Percentiles rank a stretch among this genome's conserved stretches.
Evolutionary conservation across 1,140 invertebrate genomes (phyloP).

Genomic region (Hypsibius dujardini): DNA sequence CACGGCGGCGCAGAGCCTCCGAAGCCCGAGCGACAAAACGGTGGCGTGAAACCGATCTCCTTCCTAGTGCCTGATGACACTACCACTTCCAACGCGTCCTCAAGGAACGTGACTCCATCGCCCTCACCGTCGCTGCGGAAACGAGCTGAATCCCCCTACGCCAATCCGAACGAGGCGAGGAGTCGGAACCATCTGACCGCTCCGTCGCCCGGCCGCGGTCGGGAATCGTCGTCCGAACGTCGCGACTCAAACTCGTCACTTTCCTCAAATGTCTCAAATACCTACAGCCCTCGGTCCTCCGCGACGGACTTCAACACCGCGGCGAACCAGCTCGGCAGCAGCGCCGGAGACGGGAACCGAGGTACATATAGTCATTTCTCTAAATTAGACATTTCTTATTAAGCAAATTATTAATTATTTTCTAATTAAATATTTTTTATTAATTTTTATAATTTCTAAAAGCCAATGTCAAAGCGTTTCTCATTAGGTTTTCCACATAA

Average conservation of each 20-base stretch:
- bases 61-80: not conserved
- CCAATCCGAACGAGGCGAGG: not conserved
- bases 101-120: not conserved
- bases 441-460: too few relatives aligned
- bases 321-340: not conserved
- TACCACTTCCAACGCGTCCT: not conserved
- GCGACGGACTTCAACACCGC: not conserved
- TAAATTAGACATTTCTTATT: not conserved
- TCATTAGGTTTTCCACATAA: too few relatives aligned
- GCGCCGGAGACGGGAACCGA: not conserved
- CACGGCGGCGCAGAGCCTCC: conserved; percentile 19
- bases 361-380: not conserved
- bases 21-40: conserved; percentile 14
- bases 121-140: not conserved
- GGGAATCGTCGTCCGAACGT: not conserved
- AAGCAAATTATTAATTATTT: not conserved
- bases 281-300: not conserved
- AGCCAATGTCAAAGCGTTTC: too few relatives aligned
- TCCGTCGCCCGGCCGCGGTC: conserved; percentile 27
- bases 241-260: conserved; percentile 6
- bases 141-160: conserved; percentile 10
- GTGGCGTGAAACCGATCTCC: conserved; percentile 22
- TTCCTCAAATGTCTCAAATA: not conserved
- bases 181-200: conserved; percentile 25
- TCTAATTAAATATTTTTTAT: not conserved